Base-by-base conservation (phyloP, 2,113 vertebrate species). In the Microtus oregoni region DNA sequence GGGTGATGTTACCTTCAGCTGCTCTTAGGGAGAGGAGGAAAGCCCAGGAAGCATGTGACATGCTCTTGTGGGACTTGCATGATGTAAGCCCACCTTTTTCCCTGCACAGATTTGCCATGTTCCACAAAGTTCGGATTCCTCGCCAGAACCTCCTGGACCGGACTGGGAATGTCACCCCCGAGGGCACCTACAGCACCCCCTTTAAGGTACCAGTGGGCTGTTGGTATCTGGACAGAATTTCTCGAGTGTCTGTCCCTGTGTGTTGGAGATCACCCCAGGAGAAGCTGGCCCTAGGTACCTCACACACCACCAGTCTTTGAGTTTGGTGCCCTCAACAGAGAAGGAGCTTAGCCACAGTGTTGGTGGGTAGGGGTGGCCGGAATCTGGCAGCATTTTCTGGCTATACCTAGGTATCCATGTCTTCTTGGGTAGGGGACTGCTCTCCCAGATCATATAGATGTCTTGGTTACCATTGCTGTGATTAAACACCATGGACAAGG, bases 81-180 rank as follows among this genome's bases (percentile, higher is more conserved):
- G 10, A 91, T 61, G 0, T 2, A 11, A 38, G 35, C 1, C 81
- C 41, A 10, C 15, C 0, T 0, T 41, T 3, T 20, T 32, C 50
- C 65, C 81, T 70, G 0, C 68, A 61, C 97, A 99, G 99, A 38
- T 99, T 99, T 96, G 99, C 98, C n/a, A 50, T 99, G 98, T 99
- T 99, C 97, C 98, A 99, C 95, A 98, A 99, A 14, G 99, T 99
- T 70, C 98, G 99, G 78, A 98, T 99, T 94, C 99, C 99, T 41
- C 99, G 98, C n/a, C 98, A 99, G 96, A 99, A 99, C 92, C 98
- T 99, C 5, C 97, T 99, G 87, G 99, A 99, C 97, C 93, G 95
- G 82, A 98, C 98, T 0, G 99, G 99, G 70, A 99, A 99, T 9
- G 98, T 99, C 90, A 99, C 99, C 22, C 98, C 99, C 0, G 99